Percentiles rank a stretch among this genome's conserved stretches.
Conservation (phyloP, 2,888 invertebrate species). For the Mythimna albipuncta region DNA sequence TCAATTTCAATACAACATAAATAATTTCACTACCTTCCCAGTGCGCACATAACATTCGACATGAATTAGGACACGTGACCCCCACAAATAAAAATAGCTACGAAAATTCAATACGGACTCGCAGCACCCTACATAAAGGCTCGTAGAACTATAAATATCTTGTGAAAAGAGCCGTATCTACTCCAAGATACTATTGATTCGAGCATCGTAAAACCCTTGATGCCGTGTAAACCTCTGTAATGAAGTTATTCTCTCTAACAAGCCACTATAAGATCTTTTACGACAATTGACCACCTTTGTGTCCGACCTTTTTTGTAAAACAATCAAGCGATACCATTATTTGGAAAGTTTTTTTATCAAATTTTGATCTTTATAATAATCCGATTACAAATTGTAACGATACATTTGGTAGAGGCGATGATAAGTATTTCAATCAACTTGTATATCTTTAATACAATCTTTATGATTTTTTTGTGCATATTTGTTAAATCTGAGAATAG, state of each 20-base stretch:
- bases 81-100: constrained; percentile 30
- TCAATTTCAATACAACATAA: constrained; percentile 11
- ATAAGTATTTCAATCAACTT: too few species aligned
- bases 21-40: constrained; percentile 6
- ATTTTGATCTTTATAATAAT: constrained; percentile 18
- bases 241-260: constrained; percentile 84
- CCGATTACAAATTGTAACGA: too few species aligned
- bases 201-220: constrained; percentile 79
- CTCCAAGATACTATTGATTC: constrained; percentile 68
- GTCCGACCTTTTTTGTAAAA: constrained; percentile 66
- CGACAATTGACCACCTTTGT: constrained; percentile 77
- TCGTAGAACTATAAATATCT: constrained; percentile 53
- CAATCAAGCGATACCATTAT: constrained; percentile 45
- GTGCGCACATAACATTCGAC: constrained; percentile 1
- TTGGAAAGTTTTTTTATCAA: constrained; percentile 16
- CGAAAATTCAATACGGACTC: constrained; percentile 37
- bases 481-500: too few species aligned
- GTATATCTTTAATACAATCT: too few species aligned
- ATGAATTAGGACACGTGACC: constrained; percentile 1
- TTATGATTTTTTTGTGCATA: too few species aligned
- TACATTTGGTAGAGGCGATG: too few species aligned
- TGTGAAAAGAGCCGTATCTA: constrained; percentile 48
- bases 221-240: constrained; percentile 82
- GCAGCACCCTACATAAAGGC: constrained; percentile 25
- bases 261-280: constrained; percentile 83